Conservation (phyloP, 2,797 vertebrate species). For the Melanotaenia nigrans region DNA sequence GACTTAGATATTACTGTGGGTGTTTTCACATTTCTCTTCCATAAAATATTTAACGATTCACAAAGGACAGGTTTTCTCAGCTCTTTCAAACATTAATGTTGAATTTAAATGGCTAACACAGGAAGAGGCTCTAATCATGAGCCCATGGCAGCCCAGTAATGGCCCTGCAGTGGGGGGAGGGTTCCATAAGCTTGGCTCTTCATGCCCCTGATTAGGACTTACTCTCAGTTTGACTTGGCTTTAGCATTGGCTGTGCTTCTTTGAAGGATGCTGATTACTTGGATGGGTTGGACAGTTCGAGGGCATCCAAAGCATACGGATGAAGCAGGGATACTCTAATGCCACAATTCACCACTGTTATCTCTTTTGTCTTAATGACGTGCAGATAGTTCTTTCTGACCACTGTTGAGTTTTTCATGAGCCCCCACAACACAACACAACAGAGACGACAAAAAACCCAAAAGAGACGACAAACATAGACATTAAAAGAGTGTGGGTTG, state of each 20-base stretch:
- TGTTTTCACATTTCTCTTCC: slow-evolving; percentile 67
- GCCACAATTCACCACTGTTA: slow-evolving; percentile 40
- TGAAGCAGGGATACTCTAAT: slow-evolving; percentile 18
- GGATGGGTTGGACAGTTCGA: slow-evolving; percentile 66
- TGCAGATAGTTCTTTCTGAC: slow-evolving; percentile 1
- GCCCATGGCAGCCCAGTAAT: slow-evolving; percentile 66
- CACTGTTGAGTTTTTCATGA: slow-evolving; percentile 23
- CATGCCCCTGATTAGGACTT: slow-evolving; percentile 72
- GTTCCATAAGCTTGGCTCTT: slow-evolving; percentile 66
- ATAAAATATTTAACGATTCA: slow-evolving; percentile 75
- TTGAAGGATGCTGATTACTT: slow-evolving; percentile 75
- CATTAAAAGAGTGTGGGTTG: slow-evolving; percentile 1
- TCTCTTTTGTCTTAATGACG: slow-evolving; percentile 29
- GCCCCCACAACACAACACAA: neutral
- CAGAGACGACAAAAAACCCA: too few species aligned
- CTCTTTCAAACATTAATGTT: slow-evolving; percentile 80
- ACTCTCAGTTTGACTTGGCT: slow-evolving; percentile 71
- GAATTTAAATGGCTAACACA: slow-evolving; percentile 71
- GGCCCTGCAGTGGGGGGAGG: slow-evolving; percentile 63
- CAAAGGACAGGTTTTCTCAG: slow-evolving; percentile 62
- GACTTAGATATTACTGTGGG: slow-evolving; percentile 47
- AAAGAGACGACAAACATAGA: slow-evolving; percentile 8
- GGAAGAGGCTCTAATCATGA: slow-evolving; percentile 73
- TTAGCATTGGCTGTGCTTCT: slow-evolving; percentile 59
- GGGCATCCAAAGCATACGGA: slow-evolving; percentile 63